A percentile compares a stretch with the other conserved stretches of the same genome.
Conservation (phyloP, 2,888 invertebrate genomes). For the Muschampia plurimacula region DNA sequence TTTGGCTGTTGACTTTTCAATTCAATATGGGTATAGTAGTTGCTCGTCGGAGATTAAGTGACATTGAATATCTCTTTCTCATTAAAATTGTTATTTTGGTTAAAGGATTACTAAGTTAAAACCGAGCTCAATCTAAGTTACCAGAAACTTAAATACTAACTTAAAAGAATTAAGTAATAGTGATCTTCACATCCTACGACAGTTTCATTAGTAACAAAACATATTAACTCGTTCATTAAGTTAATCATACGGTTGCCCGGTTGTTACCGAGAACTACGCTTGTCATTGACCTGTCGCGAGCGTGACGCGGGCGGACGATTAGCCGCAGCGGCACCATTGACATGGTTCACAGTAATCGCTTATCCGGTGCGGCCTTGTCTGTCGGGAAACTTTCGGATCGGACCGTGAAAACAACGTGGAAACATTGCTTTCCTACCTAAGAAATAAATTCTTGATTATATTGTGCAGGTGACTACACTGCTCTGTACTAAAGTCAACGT, state of each 20-base stretch:
- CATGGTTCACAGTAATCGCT: slow-evolving; percentile 76
- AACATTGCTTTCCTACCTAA: background rate
- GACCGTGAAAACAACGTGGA: slow-evolving; percentile 23
- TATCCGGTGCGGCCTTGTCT: slow-evolving; percentile 75
- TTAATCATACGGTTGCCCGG: slow-evolving; percentile 27
- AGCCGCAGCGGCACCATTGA: slow-evolving; percentile 70
- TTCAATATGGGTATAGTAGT: too few species aligned
- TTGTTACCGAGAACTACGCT: slow-evolving; percentile 36
- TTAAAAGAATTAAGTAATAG: background rate
- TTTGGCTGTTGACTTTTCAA: too few species aligned
- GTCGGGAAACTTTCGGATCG: slow-evolving; percentile 41
- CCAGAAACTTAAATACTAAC: background rate
- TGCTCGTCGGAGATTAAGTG: background rate
- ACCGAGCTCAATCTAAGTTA: background rate
- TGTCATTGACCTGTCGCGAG: slow-evolving; percentile 59
- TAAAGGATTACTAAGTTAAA: background rate
- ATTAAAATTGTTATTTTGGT: slow-evolving; percentile 10
- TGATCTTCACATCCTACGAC: background rate
- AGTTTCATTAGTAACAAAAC: background rate
- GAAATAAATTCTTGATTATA: background rate
- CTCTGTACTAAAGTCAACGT: slow-evolving; percentile 2
- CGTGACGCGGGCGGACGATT: slow-evolving; percentile 65
- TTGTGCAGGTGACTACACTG: background rate
- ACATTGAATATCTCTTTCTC: background rate
- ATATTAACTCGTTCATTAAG: slow-evolving; percentile 30